Conservation (phyloP, 2,888 invertebrate genomes). For the Hypsopygia costalis region DNA sequence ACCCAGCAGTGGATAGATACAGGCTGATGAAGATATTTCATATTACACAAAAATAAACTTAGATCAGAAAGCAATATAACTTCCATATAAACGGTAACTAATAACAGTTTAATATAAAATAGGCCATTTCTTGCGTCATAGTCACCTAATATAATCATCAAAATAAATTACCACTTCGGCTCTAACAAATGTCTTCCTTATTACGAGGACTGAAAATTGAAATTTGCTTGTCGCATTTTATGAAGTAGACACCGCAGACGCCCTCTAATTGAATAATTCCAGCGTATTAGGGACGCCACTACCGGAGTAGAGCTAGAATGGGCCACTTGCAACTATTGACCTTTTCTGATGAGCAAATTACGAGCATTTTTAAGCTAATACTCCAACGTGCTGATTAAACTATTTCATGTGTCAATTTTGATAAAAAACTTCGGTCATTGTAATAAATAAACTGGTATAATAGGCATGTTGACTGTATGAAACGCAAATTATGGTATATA, state of each 20-base stretch:
- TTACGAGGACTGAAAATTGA: neutral
- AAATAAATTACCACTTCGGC: neutral
- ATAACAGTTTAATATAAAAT: neutral
- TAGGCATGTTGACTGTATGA: too few relatives aligned
- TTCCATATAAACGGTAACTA: too few relatives aligned
- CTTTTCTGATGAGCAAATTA: neutral
- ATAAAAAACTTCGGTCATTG: too few relatives aligned
- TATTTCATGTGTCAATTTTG: too few relatives aligned
- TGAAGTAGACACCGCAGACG: neutral
- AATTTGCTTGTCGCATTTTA: neutral
- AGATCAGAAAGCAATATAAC: too few relatives aligned
- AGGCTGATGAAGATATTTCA: too few relatives aligned
- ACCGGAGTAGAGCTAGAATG: slow-evolving; percentile 12
- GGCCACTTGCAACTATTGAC: slow-evolving; percentile 6
- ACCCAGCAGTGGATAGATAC: too few relatives aligned
- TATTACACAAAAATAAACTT: too few relatives aligned
- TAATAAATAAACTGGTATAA: too few relatives aligned
- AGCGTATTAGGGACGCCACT: slow-evolving; percentile 20
- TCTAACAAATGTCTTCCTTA: slow-evolving; percentile 1
- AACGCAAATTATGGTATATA: too few relatives aligned
- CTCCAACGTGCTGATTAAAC: too few relatives aligned
- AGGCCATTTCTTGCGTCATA: slow-evolving; percentile 4
- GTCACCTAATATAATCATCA: neutral
- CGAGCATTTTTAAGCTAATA: too few relatives aligned
- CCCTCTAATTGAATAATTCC: slow-evolving; percentile 25